Conservation (phyloP, 2,888 invertebrate species). For the Tethea ocularis region DNA sequence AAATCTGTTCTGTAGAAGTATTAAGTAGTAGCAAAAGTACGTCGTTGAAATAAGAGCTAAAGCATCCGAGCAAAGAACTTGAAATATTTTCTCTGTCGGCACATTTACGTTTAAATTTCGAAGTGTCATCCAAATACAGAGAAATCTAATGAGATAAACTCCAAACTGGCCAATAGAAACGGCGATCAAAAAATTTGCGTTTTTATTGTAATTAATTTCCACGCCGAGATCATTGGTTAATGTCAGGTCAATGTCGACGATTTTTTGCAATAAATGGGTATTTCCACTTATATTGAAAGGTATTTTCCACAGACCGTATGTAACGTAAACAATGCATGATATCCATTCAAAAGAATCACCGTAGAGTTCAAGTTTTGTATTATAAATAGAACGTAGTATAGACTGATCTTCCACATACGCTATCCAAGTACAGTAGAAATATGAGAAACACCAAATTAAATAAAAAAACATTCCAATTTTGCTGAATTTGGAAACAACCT, state of each 20-base stretch:
- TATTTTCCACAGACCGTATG: constrained; percentile 54
- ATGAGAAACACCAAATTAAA: constrained; percentile 43
- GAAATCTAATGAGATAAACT: constrained; percentile 39
- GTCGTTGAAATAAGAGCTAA: constrained; percentile 46
- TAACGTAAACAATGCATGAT: constrained; percentile 40
- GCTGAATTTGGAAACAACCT: constrained; percentile 35
- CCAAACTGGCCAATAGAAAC: constrained; percentile 38
- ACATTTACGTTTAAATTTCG: constrained; percentile 36
- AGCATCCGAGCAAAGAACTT: constrained; percentile 51
- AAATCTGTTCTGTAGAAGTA: constrained; percentile 48
- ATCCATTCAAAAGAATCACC: constrained; percentile 60
- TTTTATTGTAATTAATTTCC: constrained; percentile 42
- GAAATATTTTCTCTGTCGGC: constrained; percentile 55
- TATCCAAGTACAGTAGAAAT: constrained; percentile 50
- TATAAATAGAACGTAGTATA: constrained; percentile 54
- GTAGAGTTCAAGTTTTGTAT: constrained; percentile 60
- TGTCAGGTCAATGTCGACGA: constrained; percentile 50
- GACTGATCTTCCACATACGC: constrained; percentile 52
- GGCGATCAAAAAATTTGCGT: constrained; percentile 34
- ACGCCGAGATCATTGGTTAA: constrained; percentile 49
- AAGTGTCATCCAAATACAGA: constrained; percentile 49
- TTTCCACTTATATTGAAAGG: constrained; percentile 48
- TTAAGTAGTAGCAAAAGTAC: constrained; percentile 49
- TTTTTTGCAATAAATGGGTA: constrained; percentile 35
- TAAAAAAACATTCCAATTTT: constrained; percentile 41